These are phyloP conservation scores for Spicauda simplicius DNA, from an alignment of 2,888 invertebrate genomes.

Conservation along the genomic window DNA sequence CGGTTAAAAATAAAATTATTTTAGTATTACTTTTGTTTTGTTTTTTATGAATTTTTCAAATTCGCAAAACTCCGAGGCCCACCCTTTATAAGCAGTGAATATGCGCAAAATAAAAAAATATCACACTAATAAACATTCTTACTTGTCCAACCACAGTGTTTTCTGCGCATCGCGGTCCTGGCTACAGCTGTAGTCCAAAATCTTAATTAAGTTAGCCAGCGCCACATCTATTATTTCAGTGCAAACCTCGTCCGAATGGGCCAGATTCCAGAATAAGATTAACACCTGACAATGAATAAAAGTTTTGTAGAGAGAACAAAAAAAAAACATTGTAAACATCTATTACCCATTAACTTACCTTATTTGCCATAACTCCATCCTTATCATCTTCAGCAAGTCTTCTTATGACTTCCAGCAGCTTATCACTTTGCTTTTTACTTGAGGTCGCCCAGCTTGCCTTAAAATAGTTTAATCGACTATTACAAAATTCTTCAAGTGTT, in stretches of 20 bases:
- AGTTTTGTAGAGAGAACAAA: background rate
- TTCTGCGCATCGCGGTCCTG: slow-evolving; percentile 98
- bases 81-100: background rate
- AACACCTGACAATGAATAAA: slow-evolving; percentile 85
- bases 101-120: too few species aligned
- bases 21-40: too few species aligned
- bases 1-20: too few species aligned
- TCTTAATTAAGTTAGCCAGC: slow-evolving; percentile 97
- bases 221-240: slow-evolving; percentile 99
- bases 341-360: slow-evolving; percentile 80
- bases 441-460: slow-evolving; percentile 97
- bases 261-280: slow-evolving; percentile 97
- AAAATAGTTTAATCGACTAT: slow-evolving; percentile 45
- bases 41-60: too few species aligned
- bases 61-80: too few species aligned
- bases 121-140: slow-evolving; percentile 46
- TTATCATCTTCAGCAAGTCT: slow-evolving; percentile 99
- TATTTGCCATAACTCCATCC: slow-evolving; percentile 99
- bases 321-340: background rate
- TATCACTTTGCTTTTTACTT: slow-evolving; percentile 97
- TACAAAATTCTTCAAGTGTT: background rate
- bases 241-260: slow-evolving; percentile 97
- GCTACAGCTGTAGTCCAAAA: slow-evolving; percentile 98
- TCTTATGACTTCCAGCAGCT: slow-evolving; percentile 96
- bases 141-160: slow-evolving; percentile 96